Percentiles rank a stretch among this genome's conserved stretches.
Conservation (phyloP, 2,888 invertebrate genomes). For the Psylliodes chrysocephalus region DNA sequence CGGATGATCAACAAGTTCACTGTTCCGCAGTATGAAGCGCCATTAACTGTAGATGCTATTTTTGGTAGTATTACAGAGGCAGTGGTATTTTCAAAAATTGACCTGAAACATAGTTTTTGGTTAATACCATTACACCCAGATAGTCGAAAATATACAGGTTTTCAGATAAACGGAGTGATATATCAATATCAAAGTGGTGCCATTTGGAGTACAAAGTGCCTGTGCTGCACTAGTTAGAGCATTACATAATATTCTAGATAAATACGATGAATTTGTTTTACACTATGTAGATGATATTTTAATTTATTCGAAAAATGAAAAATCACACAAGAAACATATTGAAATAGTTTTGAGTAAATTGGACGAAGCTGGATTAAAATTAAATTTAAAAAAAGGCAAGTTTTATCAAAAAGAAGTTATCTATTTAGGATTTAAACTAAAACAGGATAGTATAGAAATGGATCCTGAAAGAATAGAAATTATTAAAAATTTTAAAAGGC, state of each 20-base stretch:
- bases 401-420: background rate
- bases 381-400: background rate
- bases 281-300: too few relatives aligned
- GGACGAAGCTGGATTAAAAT: background rate
- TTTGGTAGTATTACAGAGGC: slow-evolving; percentile 4
- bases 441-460: too few relatives aligned
- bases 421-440: too few relatives aligned
- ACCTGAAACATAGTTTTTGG: too few relatives aligned
- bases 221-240: background rate
- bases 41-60: background rate
- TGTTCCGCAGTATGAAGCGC: background rate
- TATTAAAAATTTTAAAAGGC: too few relatives aligned
- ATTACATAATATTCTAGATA: too few relatives aligned
- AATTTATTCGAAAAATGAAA: background rate
- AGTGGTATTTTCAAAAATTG: slow-evolving; percentile 19
- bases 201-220: slow-evolving; percentile 4
- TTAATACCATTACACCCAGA: slow-evolving; percentile 32
- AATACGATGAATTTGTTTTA: too few relatives aligned
- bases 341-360: background rate
- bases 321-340: slow-evolving; percentile 1
- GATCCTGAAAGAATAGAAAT: too few relatives aligned
- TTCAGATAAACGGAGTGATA: slow-evolving; percentile 50
- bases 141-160: slow-evolving; percentile 24
- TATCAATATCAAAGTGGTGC: slow-evolving; percentile 2
- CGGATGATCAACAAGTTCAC: background rate